Evolutionary conservation across 1,140 invertebrate genomes (phyloP).

Genomic region (Philaenus spumarius): DNA sequence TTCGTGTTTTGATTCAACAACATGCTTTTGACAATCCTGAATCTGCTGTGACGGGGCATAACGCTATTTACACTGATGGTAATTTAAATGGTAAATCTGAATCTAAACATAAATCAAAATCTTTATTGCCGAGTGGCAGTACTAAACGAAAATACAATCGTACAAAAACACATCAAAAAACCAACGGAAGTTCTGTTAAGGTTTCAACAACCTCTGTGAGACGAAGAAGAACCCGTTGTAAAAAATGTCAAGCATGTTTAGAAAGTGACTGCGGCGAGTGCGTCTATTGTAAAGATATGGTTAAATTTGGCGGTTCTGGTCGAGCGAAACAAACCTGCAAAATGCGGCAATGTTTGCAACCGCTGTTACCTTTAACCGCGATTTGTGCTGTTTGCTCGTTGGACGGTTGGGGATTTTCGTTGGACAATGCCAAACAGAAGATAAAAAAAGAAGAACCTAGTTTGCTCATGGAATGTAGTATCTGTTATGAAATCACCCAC

Average conservation of each 20-base stretch:
- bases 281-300: constrained; percentile 93
- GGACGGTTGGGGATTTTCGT: constrained; percentile 78
- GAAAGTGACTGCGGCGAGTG: constrained; percentile 89
- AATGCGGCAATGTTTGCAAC: constrained; percentile 87
- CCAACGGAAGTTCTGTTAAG: no score
- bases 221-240: constrained; percentile 49
- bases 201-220: constrained; percentile 31
- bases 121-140: no score
- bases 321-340: constrained; percentile 91
- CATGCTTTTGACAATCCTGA: constrained; percentile 79
- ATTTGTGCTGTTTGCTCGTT: constrained; percentile 81
- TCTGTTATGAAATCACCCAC: constrained; percentile 93
- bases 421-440: constrained; percentile 44
- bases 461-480: constrained; percentile 67
- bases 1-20: constrained; percentile 75
- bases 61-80: no score
- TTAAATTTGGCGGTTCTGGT: constrained; percentile 90
- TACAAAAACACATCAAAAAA: no score
- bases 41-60: constrained; percentile 65
- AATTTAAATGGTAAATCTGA: no score
- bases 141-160: no score
- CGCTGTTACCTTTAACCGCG: constrained; percentile 85
- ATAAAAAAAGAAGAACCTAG: constrained; percentile 35
- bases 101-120: no score
- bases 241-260: constrained; percentile 89